These are phyloP conservation scores for Crotophaga sulcirostris DNA, from an alignment of 2,113 vertebrate genomes.

Conservation along the genomic window DNA sequence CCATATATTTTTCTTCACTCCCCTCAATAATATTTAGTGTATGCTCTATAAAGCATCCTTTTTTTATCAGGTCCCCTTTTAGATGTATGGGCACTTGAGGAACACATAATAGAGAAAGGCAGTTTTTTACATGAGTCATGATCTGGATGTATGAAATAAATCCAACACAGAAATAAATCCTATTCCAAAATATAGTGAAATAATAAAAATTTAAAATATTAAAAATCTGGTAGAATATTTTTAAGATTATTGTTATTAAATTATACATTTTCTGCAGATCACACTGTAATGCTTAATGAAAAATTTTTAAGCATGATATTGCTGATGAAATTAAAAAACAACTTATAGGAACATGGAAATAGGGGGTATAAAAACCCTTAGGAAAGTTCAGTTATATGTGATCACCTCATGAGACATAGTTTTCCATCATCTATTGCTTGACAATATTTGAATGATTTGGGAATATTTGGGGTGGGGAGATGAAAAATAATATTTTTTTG, in stretches of 20 bases:
- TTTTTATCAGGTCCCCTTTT: not conserved
- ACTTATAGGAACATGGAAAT: not conserved
- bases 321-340: not conserved
- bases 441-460: not conserved
- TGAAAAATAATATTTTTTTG: not conserved
- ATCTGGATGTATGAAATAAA: not conserved
- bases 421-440: not conserved
- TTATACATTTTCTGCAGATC: not conserved
- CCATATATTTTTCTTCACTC: conserved; percentile 42
- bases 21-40: conserved; percentile 38
- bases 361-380: not conserved
- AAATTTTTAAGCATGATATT: not conserved
- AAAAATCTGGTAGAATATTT: not conserved
- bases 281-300: not conserved
- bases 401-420: not conserved
- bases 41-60: not conserved
- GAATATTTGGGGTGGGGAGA: not conserved
- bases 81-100: not conserved
- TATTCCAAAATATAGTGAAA: not conserved
- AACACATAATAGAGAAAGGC: not conserved
- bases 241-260: not conserved
- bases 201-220: not conserved
- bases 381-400: not conserved
- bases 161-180: not conserved
- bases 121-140: fast-evolving